These are phyloP conservation scores for Actenoides hombroni DNA, from an alignment of 2,113 vertebrate species.

Conservation along the genomic window DNA sequence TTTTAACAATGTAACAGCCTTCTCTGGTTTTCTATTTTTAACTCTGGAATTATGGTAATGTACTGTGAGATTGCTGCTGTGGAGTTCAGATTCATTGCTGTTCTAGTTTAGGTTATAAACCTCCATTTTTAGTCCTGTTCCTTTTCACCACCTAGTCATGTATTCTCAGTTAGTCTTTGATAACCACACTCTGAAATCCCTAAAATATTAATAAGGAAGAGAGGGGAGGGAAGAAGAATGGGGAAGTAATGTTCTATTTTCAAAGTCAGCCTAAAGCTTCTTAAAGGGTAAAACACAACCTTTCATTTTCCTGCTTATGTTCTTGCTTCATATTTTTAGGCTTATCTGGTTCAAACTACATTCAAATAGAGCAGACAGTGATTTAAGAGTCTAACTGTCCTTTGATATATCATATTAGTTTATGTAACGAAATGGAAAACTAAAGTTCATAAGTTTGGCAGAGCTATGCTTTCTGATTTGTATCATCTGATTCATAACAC, in stretches of 20 bases:
- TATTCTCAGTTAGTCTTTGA: neutral
- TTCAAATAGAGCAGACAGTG: neutral
- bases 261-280: neutral
- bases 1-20: slow-evolving; percentile 4
- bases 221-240: neutral
- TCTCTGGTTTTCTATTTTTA: slow-evolving; percentile 39
- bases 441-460: neutral
- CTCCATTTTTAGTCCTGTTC: neutral
- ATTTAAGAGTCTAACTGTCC: neutral
- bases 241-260: neutral
- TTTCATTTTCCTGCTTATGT: neutral
- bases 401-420: slow-evolving; percentile 12
- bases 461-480: slow-evolving; percentile 21
- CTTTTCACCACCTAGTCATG: neutral
- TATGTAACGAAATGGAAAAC: slow-evolving; percentile 43
- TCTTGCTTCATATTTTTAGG: neutral
- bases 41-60: neutral
- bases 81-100: neutral
- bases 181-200: neutral
- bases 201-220: neutral
- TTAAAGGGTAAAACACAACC: neutral
- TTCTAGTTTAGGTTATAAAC: neutral
- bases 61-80: neutral
- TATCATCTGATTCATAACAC: slow-evolving; percentile 29
- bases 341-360: neutral